Evolutionary conservation across 2,888 invertebrate species (phyloP).

Genomic region (Latrodectus elegans): DNA sequence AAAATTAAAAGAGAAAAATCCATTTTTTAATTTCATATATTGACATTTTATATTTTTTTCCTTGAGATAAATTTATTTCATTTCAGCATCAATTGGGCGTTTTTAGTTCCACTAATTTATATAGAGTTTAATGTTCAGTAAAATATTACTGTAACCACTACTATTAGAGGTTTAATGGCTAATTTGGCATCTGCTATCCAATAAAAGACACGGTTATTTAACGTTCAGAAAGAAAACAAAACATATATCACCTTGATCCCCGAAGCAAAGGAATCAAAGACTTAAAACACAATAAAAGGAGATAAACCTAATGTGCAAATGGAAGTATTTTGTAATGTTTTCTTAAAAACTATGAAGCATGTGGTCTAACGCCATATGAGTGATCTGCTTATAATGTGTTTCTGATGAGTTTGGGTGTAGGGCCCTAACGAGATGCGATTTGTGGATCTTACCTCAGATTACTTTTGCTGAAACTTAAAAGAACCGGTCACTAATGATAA

Average conservation of each 20-base stretch:
- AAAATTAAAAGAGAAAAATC: no score
- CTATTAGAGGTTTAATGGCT: slow-evolving; percentile 52
- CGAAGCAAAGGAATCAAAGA: not conserved
- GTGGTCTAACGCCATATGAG: not conserved
- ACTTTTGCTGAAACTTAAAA: slow-evolving; percentile 6
- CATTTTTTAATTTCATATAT: no score
- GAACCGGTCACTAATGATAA: slow-evolving; percentile 20
- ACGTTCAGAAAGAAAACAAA: slow-evolving; percentile 44
- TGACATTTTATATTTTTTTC: no score
- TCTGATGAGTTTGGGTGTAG: slow-evolving; percentile 46
- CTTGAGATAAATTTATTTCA: no score
- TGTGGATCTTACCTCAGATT: not conserved
- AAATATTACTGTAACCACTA: slow-evolving; percentile 4
- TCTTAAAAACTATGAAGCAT: slow-evolving; percentile 8
- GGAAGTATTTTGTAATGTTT: slow-evolving; percentile 7
- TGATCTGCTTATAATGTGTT: slow-evolving; percentile 42
- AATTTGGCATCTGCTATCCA: slow-evolving; percentile 48
- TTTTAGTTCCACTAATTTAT: no score
- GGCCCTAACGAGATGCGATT: slow-evolving; percentile 6
- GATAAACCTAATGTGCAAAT: not conserved
- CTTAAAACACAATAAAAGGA: not conserved
- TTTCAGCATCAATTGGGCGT: no score
- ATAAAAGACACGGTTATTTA: slow-evolving; percentile 32
- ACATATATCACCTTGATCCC: slow-evolving; percentile 29
- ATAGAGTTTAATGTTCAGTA: no score